phyloP scores from a whole-genome alignment of 2,113 vertebrate species.

The Ageneiosus marmoratus region DNA sequence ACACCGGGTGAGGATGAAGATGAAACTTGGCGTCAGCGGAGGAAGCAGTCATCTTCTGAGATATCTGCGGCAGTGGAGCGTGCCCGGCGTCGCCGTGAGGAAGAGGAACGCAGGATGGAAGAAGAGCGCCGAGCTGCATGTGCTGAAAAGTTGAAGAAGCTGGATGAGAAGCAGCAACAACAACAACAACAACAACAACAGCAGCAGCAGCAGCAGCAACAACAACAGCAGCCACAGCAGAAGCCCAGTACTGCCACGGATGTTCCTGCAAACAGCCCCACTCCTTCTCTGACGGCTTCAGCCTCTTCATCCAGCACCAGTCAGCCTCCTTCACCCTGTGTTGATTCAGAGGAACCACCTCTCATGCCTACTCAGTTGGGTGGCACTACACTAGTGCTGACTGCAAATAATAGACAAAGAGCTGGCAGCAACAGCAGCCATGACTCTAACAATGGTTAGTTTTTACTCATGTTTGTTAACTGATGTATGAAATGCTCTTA shows the following conservation, averaged over 20 bases:
- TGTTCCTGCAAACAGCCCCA: conserved; percentile 62
- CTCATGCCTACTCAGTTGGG: conserved; percentile 54
- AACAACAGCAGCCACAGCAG: not conserved
- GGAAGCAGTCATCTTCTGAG: conserved; percentile 87
- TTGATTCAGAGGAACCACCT: conserved; percentile 72
- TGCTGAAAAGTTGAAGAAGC: conserved; percentile 86
- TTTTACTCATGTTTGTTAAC: not conserved
- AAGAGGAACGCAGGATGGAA: conserved; percentile 90
- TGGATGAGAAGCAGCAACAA: conserved; percentile 81
- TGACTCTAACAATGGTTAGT: conserved; percentile 77
- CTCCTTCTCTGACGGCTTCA: conserved; percentile 68
- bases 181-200: conserved; percentile 23
- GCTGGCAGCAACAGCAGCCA: conserved; percentile 82
- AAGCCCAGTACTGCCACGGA: conserved; percentile 53
- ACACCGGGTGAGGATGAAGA: conserved; percentile 84
- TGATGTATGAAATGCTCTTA: not conserved
- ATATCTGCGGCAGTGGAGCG: conserved; percentile 89
- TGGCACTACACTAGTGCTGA: conserved; percentile 57
- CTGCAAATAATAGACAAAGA: conserved; percentile 62
- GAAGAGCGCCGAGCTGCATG: conserved; percentile 89
- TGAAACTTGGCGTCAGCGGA: conserved; percentile 89
- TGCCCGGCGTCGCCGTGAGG: conserved; percentile 84
- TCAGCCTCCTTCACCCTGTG: conserved; percentile 74
- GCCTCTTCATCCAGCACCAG: conserved; percentile 71
- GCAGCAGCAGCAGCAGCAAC: conserved; percentile 5